A percentile compares a stretch with the other conserved stretches of the same genome.
These are phyloP conservation scores for Hydropsyche tenuis DNA, from an alignment of 1,140 invertebrate species.

Conservation along the genomic window DNA sequence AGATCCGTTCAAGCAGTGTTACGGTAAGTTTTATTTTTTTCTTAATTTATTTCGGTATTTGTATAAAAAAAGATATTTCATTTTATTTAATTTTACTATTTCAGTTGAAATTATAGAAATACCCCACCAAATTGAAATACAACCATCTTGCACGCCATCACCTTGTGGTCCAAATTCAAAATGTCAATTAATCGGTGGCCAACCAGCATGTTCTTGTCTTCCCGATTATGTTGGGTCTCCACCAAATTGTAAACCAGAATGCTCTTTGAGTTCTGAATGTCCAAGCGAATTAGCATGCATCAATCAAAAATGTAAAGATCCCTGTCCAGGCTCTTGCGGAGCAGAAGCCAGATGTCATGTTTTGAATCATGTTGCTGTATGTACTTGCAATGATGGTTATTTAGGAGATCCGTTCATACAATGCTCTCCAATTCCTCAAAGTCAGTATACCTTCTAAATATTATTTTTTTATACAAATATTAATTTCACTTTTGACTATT, in stretches of 20 bases:
- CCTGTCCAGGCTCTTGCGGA: conserved; percentile 78
- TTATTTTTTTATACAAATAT: conserved; percentile 10
- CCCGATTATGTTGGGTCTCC: conserved; percentile 77
- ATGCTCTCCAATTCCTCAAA: conserved; percentile 65
- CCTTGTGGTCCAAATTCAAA: conserved; percentile 84
- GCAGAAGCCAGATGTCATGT: conserved; percentile 75
- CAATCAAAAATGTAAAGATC: conserved; percentile 75
- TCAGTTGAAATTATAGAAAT: conserved; percentile 53
- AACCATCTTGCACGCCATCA: conserved; percentile 76
- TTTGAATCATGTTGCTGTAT: conserved; percentile 76
- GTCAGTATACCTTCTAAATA: conserved; percentile 50
- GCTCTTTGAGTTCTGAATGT: conserved; percentile 76
- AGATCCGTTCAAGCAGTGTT: conserved; percentile 73
- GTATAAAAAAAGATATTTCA: conserved; percentile 20
- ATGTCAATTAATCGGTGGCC: conserved; percentile 74
- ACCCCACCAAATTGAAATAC: conserved; percentile 65
- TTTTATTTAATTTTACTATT: not conserved
- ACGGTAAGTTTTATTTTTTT: conserved; percentile 53
- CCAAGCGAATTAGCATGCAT: conserved; percentile 74
- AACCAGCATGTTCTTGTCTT: conserved; percentile 79
- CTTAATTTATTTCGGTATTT: not conserved
- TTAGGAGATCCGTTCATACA: conserved; percentile 79
- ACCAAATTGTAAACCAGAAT: conserved; percentile 77
- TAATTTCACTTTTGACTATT: conserved; percentile 9
- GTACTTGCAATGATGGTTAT: conserved; percentile 73